These are phyloP conservation scores for Muscina levida DNA, from an alignment of 2,888 invertebrate genomes.

Conservation along the genomic window DNA sequence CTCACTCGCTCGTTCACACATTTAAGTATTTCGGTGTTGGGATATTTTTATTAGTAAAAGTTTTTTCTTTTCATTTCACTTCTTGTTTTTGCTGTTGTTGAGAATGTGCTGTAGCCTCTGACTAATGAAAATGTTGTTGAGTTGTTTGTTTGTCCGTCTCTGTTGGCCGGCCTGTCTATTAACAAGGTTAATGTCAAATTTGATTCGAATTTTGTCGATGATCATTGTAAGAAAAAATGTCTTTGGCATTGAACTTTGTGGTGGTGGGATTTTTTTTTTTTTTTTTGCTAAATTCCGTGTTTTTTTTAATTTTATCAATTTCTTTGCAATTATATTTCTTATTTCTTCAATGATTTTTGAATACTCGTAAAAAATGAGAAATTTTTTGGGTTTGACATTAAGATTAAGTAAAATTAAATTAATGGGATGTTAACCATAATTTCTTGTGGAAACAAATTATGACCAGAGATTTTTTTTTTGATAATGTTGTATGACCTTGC, in stretches of 20 bases:
- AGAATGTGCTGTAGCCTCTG: constrained; percentile 32
- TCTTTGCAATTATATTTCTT: constrained; percentile 1
- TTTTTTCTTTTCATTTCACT: constrained; percentile 3
- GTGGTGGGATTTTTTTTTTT: no score
- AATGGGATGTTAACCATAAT: no score
- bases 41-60: background rate
- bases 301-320: constrained; percentile 17
- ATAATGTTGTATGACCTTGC: no score
- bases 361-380: no score
- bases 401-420: no score
- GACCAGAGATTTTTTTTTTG: no score
- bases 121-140: constrained; percentile 33
- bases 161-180: background rate
- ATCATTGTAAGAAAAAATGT: constrained; percentile 42
- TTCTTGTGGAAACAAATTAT: no score
- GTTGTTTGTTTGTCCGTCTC: constrained; percentile 21
- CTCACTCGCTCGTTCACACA: constrained; percentile 23
- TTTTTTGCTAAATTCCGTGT: constrained; percentile 15
- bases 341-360: no score
- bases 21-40: constrained; percentile 50
- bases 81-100: background rate
- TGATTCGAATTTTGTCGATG: constrained; percentile 25
- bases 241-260: constrained; percentile 65
- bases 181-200: constrained; percentile 61
- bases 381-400: no score